Evolutionary conservation across 2,888 invertebrate genomes (phyloP).

Genomic region (Drosophila borealis): DNA sequence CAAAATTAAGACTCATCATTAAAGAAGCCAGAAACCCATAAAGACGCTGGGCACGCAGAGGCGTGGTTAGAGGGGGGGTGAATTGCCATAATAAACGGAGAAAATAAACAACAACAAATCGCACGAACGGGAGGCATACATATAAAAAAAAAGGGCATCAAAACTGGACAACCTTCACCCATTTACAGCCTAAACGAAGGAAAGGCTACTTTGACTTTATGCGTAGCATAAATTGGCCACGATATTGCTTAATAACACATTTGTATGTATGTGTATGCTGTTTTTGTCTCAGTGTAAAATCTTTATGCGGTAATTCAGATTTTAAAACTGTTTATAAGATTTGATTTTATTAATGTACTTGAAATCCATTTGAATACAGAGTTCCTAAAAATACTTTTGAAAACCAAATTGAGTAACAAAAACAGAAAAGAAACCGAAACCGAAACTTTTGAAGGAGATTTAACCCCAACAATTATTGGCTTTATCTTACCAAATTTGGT

Average conservation of each 20-base stretch:
- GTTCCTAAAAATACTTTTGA: too few relatives aligned
- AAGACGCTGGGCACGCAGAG: constrained; percentile 23
- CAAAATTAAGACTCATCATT: constrained; percentile 74
- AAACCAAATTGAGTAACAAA: too few relatives aligned
- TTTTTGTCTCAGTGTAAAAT: background rate
- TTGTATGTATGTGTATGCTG: background rate
- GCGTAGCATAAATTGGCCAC: background rate
- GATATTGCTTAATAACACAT: background rate
- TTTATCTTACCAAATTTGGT: too few relatives aligned
- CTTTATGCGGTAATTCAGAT: background rate
- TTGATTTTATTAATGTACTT: too few relatives aligned
- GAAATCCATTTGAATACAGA: too few relatives aligned
- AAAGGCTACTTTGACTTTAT: background rate
- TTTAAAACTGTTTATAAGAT: too few relatives aligned
- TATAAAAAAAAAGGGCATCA: constrained; percentile 34
- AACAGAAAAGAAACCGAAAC: too few relatives aligned
- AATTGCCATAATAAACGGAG: constrained; percentile 17
- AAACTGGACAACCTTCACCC: constrained; percentile 65
- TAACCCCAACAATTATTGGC: too few relatives aligned
- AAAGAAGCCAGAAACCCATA: constrained; percentile 51
- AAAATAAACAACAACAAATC: background rate
- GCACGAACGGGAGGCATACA: constrained; percentile 24
- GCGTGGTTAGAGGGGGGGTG: background rate
- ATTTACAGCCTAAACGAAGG: constrained; percentile 7
- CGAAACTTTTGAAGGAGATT: too few relatives aligned